A percentile compares a stretch with the other conserved stretches of the same genome.
These are phyloP conservation scores for Agriopis marginaria DNA, from an alignment of 2,888 invertebrate genomes.

Conservation along the genomic window DNA sequence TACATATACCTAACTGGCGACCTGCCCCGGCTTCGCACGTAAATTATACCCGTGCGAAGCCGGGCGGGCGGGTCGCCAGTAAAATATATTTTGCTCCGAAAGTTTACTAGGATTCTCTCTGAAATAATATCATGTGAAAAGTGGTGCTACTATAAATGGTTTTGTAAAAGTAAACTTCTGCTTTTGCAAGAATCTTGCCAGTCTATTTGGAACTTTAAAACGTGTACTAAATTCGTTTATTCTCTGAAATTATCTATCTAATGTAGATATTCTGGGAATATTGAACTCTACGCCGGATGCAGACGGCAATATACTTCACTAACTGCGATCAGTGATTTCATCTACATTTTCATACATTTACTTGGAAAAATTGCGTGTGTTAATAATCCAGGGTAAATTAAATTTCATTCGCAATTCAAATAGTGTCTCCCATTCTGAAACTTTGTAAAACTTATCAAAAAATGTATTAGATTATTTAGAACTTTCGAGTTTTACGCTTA, in stretches of 20 bases:
- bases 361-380: not conserved
- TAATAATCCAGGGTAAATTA: not conserved
- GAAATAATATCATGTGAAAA: no score
- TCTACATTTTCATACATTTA: not conserved
- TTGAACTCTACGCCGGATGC: constrained; percentile 14
- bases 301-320: constrained; percentile 12
- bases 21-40: no score
- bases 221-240: not conserved
- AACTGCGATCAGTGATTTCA: not conserved
- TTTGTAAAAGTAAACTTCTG: not conserved
- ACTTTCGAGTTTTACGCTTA: not conserved
- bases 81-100: no score
- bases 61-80: no score
- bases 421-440: not conserved
- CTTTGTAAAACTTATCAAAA: not conserved
- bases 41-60: no score
- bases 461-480: not conserved
- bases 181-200: not conserved
- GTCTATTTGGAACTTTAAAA: not conserved
- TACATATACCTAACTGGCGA: no score
- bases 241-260: not conserved
- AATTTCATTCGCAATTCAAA: no score
- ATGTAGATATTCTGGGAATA: not conserved
- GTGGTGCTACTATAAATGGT: no score
- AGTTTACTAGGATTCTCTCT: no score